phyloP scores from a whole-genome alignment of 2,113 vertebrate genomes.

The Chaetodon auriga region DNA sequence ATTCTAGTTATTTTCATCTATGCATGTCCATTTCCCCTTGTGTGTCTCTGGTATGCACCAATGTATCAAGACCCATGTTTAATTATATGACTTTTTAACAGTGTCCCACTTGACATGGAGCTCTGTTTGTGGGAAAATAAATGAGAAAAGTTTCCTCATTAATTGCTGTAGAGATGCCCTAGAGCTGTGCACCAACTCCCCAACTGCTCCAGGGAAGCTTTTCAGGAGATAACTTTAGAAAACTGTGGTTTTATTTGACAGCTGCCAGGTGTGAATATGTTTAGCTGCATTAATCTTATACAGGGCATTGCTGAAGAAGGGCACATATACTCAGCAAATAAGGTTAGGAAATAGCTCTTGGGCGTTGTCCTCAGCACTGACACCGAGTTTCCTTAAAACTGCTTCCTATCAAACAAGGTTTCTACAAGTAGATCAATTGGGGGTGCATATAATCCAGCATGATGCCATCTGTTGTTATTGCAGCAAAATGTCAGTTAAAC shows the following conservation, averaged over 20 bases:
- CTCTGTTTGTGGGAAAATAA: conserved; percentile 16
- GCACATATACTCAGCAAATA: neutral
- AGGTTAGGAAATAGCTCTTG: conserved; percentile 11
- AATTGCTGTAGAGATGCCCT: conserved; percentile 32
- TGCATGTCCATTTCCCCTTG: neutral
- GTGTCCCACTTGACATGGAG: conserved; percentile 14
- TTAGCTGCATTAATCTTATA: conserved; percentile 32
- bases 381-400: conserved; percentile 17
- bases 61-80: neutral
- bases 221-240: conserved; percentile 36
- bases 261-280: conserved; percentile 46
- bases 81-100: conserved; percentile 1
- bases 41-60: neutral
- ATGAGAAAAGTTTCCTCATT: conserved; percentile 22
- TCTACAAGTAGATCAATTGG: conserved; percentile 46
- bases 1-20: neutral
- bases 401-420: conserved; percentile 30
- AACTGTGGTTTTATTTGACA: conserved; percentile 54
- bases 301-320: conserved; percentile 25
- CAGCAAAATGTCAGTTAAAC: conserved; percentile 47
- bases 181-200: conserved; percentile 25
- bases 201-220: conserved; percentile 39
- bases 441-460: conserved; percentile 32
- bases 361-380: conserved; percentile 20
- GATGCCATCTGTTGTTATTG: conserved; percentile 57